phyloP scores from a whole-genome alignment of 2,888 invertebrate genomes.

The Cheilosia pagana region DNA sequence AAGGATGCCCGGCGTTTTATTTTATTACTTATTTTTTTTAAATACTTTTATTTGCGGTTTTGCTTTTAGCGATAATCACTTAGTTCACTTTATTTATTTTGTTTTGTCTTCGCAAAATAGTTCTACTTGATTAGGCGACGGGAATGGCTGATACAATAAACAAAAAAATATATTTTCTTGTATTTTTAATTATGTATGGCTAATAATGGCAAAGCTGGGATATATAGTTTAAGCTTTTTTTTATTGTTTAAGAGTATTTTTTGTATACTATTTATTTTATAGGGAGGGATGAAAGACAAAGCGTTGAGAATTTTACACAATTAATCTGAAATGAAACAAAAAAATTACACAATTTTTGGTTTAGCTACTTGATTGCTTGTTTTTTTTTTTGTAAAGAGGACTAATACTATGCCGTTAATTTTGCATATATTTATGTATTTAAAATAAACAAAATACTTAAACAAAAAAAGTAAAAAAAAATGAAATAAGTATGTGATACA shows the following conservation, averaged over 20 bases:
- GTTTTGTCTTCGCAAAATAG: conserved; percentile 47
- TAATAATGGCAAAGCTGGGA: conserved; percentile 76
- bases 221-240: conserved; percentile 72
- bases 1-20: conserved; percentile 48
- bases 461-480: conserved; percentile 25
- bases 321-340: conserved; percentile 82
- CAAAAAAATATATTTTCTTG: conserved; percentile 53
- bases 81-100: conserved; percentile 41
- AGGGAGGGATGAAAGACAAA: conserved; percentile 76
- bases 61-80: conserved; percentile 69
- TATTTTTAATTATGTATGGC: conserved; percentile 67
- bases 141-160: conserved; percentile 72
- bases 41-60: conserved; percentile 64
- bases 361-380: conserved; percentile 65
- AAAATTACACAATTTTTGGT: conserved; percentile 78
- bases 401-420: conserved; percentile 66
- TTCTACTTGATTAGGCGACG: conserved; percentile 73
- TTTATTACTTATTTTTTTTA: not conserved
- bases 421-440: conserved; percentile 34
- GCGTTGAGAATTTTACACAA: conserved; percentile 80
- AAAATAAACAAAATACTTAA: conserved; percentile 39
- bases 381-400: conserved; percentile 52
- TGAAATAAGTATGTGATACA: conserved; percentile 37
- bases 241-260: conserved; percentile 62
- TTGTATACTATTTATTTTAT: conserved; percentile 69